Base-by-base conservation (phyloP, 2,113 vertebrate genomes). In the Syngnathoides biaculeatus region DNA sequence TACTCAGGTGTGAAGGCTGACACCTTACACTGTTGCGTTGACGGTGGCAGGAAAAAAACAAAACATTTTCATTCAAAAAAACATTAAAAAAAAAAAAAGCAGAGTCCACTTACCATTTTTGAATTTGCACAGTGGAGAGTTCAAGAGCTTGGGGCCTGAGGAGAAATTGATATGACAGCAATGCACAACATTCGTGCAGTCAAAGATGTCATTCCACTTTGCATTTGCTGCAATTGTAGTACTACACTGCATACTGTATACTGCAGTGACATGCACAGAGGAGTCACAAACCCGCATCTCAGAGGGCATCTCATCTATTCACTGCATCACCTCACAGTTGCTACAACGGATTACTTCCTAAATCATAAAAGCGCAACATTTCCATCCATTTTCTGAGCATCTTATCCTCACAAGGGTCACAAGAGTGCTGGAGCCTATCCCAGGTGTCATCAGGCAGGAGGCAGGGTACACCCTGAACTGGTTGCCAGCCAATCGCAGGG, bases 101-200 rank as follows among this genome's bases (percentile, higher is more conserved):
- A 72, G 43, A 64, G 15, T 22, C 45, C 56, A 43, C 89, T 87
- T 74, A 91, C 90, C 89, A 89, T 89, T 22, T 77, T 75, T 79
- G 48, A 78, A 59, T 72, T 78, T 84, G 74, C 69, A 30, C 78
- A 59, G 69, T 43, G 64, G 71, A 79, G 77, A 64, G 84, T 85
- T 83, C 86, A 69, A 75, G 79, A 71, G 55, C 68, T 71, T 64
- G 27, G 4, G 72, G 61, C 81, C 81, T 85, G n/a, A 8, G 68
- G 40, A 56, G 65, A 72, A 38, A 72, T 53, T 65, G 17, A 76
- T 12, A 60, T 0, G 42, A 15, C 13, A 35, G 48, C 19, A 69
- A n/a, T 70, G 43, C 27, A 68, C 67, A 48, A n/a, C 20, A 58
- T 35, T 35, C 30, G 4, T 59, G 8, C 17, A 20, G 0, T 20